A percentile compares a stretch with the other conserved stretches of the same genome.
Conservation (phyloP, 2,113 vertebrate species). For the Sterna hirundo region DNA sequence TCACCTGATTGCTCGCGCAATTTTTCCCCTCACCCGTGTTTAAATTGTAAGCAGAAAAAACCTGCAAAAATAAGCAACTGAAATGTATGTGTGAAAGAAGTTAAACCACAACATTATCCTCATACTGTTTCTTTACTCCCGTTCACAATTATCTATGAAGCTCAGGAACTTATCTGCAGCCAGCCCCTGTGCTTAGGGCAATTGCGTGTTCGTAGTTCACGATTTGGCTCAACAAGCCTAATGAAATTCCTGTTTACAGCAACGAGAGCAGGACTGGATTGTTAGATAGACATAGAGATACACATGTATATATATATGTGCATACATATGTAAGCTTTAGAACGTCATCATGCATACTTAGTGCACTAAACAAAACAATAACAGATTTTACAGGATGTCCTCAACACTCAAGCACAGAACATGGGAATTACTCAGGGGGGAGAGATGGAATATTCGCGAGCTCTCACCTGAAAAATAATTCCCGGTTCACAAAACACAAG, state of each 20-base stretch:
- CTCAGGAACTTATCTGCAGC: background rate
- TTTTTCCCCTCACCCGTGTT: background rate
- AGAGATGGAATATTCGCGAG: accelerated
- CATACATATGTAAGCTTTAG: background rate
- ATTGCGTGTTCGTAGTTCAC: accelerated
- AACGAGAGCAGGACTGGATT: background rate
- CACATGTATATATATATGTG: background rate
- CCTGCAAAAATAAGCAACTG: background rate
- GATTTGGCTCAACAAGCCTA: background rate
- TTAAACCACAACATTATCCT: background rate
- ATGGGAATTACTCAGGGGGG: background rate
- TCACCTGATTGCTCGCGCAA: background rate
- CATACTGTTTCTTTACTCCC: background rate
- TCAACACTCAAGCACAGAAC: background rate
- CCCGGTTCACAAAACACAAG: background rate
- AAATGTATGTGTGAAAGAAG: background rate
- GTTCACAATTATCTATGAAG: background rate
- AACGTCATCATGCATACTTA: background rate
- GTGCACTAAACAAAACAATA: background rate
- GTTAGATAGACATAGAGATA: background rate
- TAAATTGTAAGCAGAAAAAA: background rate
- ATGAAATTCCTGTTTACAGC: background rate
- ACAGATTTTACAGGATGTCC: background rate
- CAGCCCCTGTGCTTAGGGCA: background rate
- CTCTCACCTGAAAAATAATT: background rate